phyloP scores from a whole-genome alignment of 2,113 vertebrate genomes.

The Mastomys natalensis region DNA sequence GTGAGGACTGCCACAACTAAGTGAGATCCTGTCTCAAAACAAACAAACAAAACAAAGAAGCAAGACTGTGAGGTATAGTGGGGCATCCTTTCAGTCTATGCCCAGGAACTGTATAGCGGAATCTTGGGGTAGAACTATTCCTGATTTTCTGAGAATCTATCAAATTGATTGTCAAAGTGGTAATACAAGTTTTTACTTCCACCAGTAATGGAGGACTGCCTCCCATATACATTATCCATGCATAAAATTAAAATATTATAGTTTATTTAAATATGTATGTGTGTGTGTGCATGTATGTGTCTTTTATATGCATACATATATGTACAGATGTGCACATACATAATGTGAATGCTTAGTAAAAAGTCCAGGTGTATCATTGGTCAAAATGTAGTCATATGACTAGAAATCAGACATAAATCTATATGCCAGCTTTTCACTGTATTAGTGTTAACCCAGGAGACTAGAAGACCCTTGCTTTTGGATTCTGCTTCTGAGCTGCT shows the following conservation, averaged over 20 bases:
- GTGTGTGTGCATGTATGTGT: neutral
- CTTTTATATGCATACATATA: neutral
- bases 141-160: too few species aligned
- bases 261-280: neutral
- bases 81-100: too few species aligned
- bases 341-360: neutral
- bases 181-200: too few species aligned
- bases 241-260: neutral
- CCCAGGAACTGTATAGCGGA: too few species aligned
- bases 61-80: too few species aligned
- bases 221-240: neutral
- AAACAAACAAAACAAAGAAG: too few species aligned
- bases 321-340: neutral
- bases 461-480: neutral
- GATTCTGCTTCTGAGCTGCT: neutral
- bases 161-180: too few species aligned
- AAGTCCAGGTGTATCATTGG: neutral
- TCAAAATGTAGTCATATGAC: neutral
- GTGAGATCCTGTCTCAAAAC: neutral
- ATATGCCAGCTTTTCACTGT: neutral
- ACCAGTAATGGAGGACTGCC: too few species aligned
- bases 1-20: neutral
- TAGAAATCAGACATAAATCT: neutral
- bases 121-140: too few species aligned
- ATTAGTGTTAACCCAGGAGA: neutral